A percentile compares a stretch with the other conserved stretches of the same genome.
Evolutionary conservation across 2,797 vertebrate species (phyloP).

Genomic region (Linurgus olivaceus): DNA sequence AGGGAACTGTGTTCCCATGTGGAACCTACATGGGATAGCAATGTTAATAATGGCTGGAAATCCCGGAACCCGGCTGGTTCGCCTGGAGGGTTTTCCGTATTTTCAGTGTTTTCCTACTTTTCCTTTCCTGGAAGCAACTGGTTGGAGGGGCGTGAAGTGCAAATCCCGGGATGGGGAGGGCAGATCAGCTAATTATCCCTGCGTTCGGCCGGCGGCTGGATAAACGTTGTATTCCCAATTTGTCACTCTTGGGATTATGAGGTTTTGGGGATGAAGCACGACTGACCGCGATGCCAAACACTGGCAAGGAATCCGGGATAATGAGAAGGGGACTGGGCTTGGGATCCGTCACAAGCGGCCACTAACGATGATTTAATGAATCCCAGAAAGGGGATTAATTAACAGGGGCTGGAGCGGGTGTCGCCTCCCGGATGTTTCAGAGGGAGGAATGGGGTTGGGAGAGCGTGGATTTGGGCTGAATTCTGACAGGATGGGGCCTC

Average conservation of each 20-base stretch:
- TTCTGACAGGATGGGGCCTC: rapidly evolving
- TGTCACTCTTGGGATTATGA: background rate
- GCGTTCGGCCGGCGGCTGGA: background rate
- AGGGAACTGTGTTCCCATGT: background rate
- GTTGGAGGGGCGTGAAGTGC: background rate
- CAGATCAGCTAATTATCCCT: background rate
- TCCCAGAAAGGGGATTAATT: background rate
- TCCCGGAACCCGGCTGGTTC: rapidly evolving
- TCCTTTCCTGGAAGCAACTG: background rate
- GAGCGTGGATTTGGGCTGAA: background rate
- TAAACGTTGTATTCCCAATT: background rate
- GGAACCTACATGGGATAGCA: background rate
- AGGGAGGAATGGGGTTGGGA: background rate
- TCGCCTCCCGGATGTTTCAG: background rate
- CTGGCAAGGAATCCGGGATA: background rate
- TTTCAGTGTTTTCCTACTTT: background rate
- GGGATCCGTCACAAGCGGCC: background rate
- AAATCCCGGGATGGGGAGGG: background rate
- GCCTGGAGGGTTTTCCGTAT: rapidly evolving
- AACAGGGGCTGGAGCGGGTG: background rate
- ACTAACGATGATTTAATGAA: slow-evolving; percentile 12
- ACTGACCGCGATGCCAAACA: background rate
- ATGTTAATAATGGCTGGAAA: background rate
- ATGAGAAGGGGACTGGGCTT: background rate
- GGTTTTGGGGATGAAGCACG: background rate